Evolutionary conservation across 2,888 invertebrate species (phyloP).

Genomic region (Drosophila dives): DNA sequence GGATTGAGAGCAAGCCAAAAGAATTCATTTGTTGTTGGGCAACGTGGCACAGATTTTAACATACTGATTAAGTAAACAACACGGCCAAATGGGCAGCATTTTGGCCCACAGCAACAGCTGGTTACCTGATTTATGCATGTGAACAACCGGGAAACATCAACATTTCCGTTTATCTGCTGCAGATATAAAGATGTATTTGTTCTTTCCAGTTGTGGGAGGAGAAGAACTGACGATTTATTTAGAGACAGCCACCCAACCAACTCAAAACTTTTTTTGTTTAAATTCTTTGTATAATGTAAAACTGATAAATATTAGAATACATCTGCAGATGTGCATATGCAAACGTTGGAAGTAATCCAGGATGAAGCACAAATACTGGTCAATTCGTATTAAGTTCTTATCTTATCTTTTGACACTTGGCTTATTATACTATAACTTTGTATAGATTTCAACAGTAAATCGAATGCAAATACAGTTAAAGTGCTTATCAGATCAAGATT

Average conservation of each 20-base stretch:
- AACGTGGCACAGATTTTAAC: slow-evolving; percentile 53
- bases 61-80: slow-evolving; percentile 43
- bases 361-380: background rate
- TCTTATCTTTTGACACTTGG: background rate
- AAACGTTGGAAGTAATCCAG: background rate
- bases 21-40: slow-evolving; percentile 33
- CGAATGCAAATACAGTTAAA: slow-evolving; percentile 42
- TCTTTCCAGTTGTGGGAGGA: background rate
- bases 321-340: too few relatives aligned
- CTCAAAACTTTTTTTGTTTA: background rate
- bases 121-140: slow-evolving; percentile 71
- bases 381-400: background rate
- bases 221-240: background rate
- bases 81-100: slow-evolving; percentile 45
- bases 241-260: background rate
- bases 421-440: background rate
- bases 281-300: background rate
- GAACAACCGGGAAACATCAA: slow-evolving; percentile 26
- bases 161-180: slow-evolving; percentile 57
- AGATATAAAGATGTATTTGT: slow-evolving; percentile 15
- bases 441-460: background rate
- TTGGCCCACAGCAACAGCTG: slow-evolving; percentile 63
- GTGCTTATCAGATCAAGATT: slow-evolving; percentile 24
- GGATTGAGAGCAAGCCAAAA: slow-evolving; percentile 9
- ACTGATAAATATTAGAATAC: background rate